Conservation (phyloP, 1,140 invertebrate species). For the Piezodorus guildinii region DNA sequence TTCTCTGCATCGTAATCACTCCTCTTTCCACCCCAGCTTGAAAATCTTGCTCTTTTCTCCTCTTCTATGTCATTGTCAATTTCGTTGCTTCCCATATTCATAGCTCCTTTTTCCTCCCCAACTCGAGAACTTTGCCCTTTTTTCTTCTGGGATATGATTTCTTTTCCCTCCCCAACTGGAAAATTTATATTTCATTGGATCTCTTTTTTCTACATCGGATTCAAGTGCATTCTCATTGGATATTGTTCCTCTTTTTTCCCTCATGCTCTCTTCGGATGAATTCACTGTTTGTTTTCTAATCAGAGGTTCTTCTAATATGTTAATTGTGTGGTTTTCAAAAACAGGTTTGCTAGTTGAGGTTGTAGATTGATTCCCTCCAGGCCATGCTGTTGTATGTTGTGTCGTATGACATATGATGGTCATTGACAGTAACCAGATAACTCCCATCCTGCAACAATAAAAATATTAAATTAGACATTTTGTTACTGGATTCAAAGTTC, state of each 20-base stretch:
- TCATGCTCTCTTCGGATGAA: not conserved
- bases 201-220: not conserved
- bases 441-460: conserved; percentile 1
- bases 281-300: not conserved
- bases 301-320: not conserved
- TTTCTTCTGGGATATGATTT: conserved; percentile 22
- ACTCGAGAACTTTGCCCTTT: conserved; percentile 18
- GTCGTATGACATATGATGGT: not conserved
- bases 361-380: not conserved
- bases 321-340: not conserved
- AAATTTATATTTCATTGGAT: conserved; percentile 15
- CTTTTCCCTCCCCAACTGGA: conserved; percentile 23
- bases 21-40: conserved; percentile 25
- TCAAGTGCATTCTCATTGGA: not conserved
- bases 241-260: conserved; percentile 5
- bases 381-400: not conserved
- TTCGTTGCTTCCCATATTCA: conserved; percentile 8
- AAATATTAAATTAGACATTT: not conserved
- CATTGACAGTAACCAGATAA: conserved; percentile 2
- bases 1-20: conserved; percentile 16
- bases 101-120: conserved; percentile 19
- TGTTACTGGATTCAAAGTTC: too few species aligned
- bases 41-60: conserved; percentile 21
- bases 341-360: not conserved
- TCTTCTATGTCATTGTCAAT: conserved; percentile 7